A percentile compares a stretch with the other conserved stretches of the same genome.
Evolutionary conservation across 2,113 vertebrate species (phyloP).

Genomic region (Ploceus nigricollis): DNA sequence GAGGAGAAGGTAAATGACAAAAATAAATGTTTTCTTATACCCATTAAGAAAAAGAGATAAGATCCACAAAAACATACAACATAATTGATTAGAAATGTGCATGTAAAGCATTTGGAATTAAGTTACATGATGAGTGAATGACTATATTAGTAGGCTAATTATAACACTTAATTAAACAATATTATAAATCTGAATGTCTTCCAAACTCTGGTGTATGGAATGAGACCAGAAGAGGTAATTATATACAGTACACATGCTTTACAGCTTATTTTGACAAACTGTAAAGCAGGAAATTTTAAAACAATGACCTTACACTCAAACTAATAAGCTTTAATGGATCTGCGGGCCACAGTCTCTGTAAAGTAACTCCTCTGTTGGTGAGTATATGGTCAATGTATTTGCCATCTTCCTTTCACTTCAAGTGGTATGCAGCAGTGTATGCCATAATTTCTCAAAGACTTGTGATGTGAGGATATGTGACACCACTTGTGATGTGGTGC

Average conservation of each 20-base stretch:
- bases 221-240: neutral
- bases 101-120: neutral
- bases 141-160: neutral
- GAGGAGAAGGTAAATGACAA: neutral
- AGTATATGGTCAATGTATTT: neutral
- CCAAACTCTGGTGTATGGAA: neutral
- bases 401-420: neutral
- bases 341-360: neutral
- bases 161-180: neutral
- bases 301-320: neutral
- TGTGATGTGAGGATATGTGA: neutral
- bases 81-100: neutral
- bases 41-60: neutral
- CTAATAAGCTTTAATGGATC: neutral
- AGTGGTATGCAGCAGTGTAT: neutral
- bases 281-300: neutral
- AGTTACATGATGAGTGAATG: neutral
- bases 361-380: neutral
- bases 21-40: neutral
- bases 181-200: neutral
- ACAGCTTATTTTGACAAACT: neutral
- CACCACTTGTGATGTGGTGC: neutral
- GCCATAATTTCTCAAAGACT: neutral
- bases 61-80: neutral
- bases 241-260: neutral